phyloP scores from a whole-genome alignment of 2,113 vertebrate genomes.

The Catharus bicknelli region DNA sequence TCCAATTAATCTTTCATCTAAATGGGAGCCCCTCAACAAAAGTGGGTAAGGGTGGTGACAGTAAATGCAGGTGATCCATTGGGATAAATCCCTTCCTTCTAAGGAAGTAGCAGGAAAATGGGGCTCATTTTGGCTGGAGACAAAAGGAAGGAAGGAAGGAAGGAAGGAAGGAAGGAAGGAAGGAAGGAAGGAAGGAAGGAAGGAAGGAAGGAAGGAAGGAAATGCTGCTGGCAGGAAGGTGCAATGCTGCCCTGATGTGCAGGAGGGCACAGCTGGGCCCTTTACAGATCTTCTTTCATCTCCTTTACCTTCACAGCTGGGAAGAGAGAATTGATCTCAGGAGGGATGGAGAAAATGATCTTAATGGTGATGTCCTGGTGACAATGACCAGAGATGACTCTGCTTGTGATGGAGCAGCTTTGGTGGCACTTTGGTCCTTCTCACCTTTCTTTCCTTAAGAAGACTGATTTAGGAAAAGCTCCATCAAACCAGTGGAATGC shows the following conservation, averaged over 20 bases:
- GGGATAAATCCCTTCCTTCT: neutral
- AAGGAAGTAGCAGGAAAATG: neutral
- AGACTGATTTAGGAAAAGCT: neutral
- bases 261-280: neutral
- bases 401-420: neutral
- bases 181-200: neutral
- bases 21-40: neutral
- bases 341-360: neutral
- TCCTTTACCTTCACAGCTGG: neutral
- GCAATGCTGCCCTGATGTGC: neutral
- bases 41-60: neutral
- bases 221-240: no score
- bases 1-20: neutral
- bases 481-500: neutral
- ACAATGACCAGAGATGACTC: neutral
- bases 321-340: neutral
- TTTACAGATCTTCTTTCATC: neutral
- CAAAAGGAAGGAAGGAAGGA: neutral
- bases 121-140: neutral
- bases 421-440: neutral
- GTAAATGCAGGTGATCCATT: neutral
- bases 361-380: neutral
- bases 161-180: neutral
- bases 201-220: neutral
- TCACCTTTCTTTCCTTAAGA: neutral